Percentiles rank a stretch among this genome's conserved stretches.
Conservation (phyloP, 2,113 vertebrate species). For the Paradoxurus hermaphroditus region DNA sequence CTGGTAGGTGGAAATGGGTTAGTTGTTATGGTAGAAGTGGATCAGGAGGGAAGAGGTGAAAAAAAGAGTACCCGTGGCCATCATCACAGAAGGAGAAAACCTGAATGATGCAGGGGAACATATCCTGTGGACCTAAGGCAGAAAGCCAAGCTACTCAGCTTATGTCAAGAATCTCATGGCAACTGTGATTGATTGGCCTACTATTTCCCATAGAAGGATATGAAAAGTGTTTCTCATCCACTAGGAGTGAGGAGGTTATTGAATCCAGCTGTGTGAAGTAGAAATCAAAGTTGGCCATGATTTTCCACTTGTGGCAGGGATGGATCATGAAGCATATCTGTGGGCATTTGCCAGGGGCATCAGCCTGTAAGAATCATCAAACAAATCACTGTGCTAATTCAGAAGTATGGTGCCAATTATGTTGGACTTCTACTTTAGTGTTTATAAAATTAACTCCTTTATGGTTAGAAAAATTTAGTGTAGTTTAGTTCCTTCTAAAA, state of each 20-base stretch:
- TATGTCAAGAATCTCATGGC: background rate
- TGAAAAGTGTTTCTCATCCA: conserved; percentile 10
- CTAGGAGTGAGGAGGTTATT: background rate
- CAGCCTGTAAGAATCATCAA: background rate
- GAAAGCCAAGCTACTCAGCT: background rate
- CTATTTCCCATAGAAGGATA: background rate
- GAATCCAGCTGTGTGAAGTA: background rate
- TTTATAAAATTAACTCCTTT: background rate
- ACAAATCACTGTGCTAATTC: background rate
- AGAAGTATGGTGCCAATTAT: background rate
- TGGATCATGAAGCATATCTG: background rate
- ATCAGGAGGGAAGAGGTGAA: background rate
- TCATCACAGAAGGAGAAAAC: background rate
- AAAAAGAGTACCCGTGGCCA: background rate
- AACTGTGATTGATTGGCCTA: background rate
- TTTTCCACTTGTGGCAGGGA: background rate
- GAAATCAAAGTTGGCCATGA: background rate
- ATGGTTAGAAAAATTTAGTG: background rate
- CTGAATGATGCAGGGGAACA: background rate
- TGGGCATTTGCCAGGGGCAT: background rate
- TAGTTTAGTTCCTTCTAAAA: background rate
- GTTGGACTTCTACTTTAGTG: background rate
- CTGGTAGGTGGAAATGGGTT: background rate
- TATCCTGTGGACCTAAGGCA: background rate
- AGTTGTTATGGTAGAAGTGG: background rate